Evolutionary conservation across 2,888 invertebrate species (phyloP), one percentile per base, ranked within the genome.

Genomic region (Sericinus montela): DNA sequence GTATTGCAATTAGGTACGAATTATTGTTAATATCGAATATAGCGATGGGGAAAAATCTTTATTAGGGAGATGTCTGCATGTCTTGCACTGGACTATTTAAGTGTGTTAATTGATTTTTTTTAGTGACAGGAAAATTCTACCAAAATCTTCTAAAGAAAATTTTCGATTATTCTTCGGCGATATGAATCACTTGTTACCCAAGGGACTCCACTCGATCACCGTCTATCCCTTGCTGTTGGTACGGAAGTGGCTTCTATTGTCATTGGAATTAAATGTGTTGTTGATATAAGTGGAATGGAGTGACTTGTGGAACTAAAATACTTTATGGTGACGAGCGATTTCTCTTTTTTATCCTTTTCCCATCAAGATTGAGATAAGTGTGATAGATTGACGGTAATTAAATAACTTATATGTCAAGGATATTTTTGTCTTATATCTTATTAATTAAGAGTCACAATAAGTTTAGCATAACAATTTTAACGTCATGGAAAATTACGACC

Each of bases 201-300:
- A 50, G 65, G 66, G 80, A 75, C 73, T 59, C 52, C 55, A 63
- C 57, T 82, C 84, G 68, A 85, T 83, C 83, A 79, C 72, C 60
- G 73, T 71, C 67, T 58, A 52, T 45, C 48, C 49, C 54, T 54
- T 13, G 49, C 23, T 36, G 43, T 39, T 10, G 39, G 30, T 38
- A 16, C 14, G 30, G 49, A 55, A 57, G 49, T 51, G 49, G 44
- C 41, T 45, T 51, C 55, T 55, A 61, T 67, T 67, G 70, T 75
- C 58, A 65, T 57, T 58, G 63, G 63, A 75, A 80, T 79, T 76
- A 79, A 73, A 75, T 63, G 67, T 61, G 70, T 80, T 78, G 76
- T 78, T 53, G 63, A 37, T 42, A 47, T 60, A 66, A 72, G 66
- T 65, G 61, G 64, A 53, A 55, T 55, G 53, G 60, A 61, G 67